Base-by-base conservation (phyloP, 2,113 vertebrate genomes). In the Pyxicephalus adspersus region DNA sequence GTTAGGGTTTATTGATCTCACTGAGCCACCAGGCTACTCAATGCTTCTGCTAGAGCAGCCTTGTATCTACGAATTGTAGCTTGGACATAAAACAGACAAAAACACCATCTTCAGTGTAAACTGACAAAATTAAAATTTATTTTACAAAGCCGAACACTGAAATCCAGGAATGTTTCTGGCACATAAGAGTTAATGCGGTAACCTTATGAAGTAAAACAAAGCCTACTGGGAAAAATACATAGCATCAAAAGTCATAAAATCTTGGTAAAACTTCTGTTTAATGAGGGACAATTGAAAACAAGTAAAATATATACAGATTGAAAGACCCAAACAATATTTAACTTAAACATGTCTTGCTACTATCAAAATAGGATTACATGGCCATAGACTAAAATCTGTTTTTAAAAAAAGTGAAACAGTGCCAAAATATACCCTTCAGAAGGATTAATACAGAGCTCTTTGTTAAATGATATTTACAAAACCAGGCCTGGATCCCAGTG, bases 91-190 rank as follows among this genome's bases (percentile, higher is more conserved):
- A n/a, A 9, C 9, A 6, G 1, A 61, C 2, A 15, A 26, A 26
- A 64, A 28, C 2, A 6, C 34, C 15, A 68, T 22, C 45, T 68
- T 68, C 66, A 51, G 66, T 51, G 38, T 45, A 45, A 45, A 13
- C 11, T 11, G 9, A 45, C 19, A 65, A 4, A 51, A 22, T 38
- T 13, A 66, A n/a, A n/a, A 85, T 86, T 89, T 84, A 83, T 88
- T 87, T 85, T 88, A 77, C 86, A 85, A 88, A 88, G 86, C 86
- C 86, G 85, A 91, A 92, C 84, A 91, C 88, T 91, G 90, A 83
- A 85, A 89, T 87, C 81, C 87, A 64, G 91, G 92, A 94, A 94
- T 93, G 92, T 92, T 87, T 89, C 88, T 91, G 90, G 89, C 90
- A 89, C 85, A 86, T 89, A 90, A 45, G 45, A 26, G 3, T 3